A percentile compares a stretch with the other conserved stretches of the same genome.
Conservation (phyloP, 2,888 invertebrate species). For the Escarpia spicata region DNA sequence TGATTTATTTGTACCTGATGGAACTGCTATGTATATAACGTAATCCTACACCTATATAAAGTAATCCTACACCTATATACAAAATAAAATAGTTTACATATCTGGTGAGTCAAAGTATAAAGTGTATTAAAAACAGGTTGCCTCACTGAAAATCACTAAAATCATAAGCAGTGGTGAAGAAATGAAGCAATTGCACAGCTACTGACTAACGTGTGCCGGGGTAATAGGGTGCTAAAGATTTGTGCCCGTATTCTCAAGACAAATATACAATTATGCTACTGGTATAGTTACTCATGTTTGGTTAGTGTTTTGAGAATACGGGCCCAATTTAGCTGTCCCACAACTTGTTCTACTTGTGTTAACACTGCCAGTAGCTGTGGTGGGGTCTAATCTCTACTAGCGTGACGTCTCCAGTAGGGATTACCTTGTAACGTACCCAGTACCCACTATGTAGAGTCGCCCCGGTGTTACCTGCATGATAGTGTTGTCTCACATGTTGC, state of each 20-base stretch:
- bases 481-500: not conserved
- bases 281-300: not conserved
- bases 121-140: not conserved
- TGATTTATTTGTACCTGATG: not conserved
- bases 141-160: not conserved
- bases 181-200: not conserved
- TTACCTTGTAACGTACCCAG: not conserved
- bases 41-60: not conserved
- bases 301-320: not conserved
- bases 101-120: not conserved
- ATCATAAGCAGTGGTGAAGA: not conserved
- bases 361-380: not conserved
- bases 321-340: not conserved
- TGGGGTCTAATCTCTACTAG: not conserved
- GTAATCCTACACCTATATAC: not conserved
- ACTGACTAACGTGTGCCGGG: not conserved
- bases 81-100: not conserved
- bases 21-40: not conserved
- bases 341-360: not conserved
- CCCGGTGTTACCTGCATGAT: not conserved
- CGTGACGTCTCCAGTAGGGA: not conserved
- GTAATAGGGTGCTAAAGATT: not conserved
- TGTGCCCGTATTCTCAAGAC: conserved; percentile 16
- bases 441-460: not conserved
- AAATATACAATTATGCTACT: not conserved